A percentile compares a stretch with the other conserved stretches of the same genome.
Conservation (phyloP, 2,113 vertebrate species). For the Peromyscus californicus region DNA sequence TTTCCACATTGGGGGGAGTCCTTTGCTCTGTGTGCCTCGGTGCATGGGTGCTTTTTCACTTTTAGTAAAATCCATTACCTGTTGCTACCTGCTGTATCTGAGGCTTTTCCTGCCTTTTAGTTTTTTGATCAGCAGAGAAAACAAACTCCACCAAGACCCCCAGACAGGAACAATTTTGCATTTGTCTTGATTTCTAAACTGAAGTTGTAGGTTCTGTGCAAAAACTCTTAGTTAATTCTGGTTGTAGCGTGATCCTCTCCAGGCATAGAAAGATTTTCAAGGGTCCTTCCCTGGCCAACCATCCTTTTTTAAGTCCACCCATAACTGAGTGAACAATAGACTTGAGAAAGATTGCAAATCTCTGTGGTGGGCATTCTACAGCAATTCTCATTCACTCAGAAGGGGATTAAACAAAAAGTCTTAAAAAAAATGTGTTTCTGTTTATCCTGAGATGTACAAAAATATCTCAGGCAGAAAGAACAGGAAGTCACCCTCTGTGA, state of each 20-base stretch:
- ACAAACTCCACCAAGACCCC: neutral
- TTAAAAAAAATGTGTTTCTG: slow-evolving; percentile 65
- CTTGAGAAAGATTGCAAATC: slow-evolving; percentile 14
- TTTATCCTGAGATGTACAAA: slow-evolving; percentile 51
- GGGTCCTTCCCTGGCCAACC: neutral
- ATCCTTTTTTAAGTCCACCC: neutral
- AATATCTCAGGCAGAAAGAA: slow-evolving; percentile 31
- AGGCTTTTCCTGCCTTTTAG: neutral
- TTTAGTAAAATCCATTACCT: neutral
- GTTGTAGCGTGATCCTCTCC: neutral
- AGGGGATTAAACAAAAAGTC: slow-evolving; percentile 50
- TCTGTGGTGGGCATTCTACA: neutral
- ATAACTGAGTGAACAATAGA: slow-evolving; percentile 31
- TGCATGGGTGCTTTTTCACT: neutral
- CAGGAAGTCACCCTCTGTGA: slow-evolving; percentile 20
- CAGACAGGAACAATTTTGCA: neutral
- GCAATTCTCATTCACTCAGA: slow-evolving; percentile 19
- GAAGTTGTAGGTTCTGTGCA: neutral
- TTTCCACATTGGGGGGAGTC: neutral
- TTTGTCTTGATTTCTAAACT: slow-evolving; percentile 41
- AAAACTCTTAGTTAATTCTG: slow-evolving; percentile 1
- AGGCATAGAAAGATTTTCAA: slow-evolving; percentile 27
- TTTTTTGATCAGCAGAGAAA: neutral
- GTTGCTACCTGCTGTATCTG: neutral
- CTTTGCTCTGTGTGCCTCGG: neutral